Conservation (phyloP, 2,797 vertebrate species). For the Aythya fuligula region DNA sequence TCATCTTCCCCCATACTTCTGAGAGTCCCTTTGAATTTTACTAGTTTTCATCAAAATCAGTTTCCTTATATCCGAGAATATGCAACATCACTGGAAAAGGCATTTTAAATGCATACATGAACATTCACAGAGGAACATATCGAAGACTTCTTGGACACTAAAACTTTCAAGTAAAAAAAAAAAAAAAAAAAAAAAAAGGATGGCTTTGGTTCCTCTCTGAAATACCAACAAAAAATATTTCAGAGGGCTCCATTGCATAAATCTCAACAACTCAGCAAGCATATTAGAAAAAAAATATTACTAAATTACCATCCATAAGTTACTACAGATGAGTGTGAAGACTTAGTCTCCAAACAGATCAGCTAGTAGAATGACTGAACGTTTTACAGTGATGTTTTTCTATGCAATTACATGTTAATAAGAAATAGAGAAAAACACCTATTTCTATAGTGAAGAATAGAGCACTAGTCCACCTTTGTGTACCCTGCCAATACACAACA, state of each 20-base stretch:
- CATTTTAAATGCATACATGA: background rate
- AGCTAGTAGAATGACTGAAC: background rate
- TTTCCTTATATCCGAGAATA: background rate
- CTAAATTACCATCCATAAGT: background rate
- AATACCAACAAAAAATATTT: background rate
- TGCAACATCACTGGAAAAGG: background rate
- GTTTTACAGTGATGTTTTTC: background rate
- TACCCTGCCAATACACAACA: background rate
- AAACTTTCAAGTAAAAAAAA: background rate
- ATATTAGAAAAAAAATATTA: background rate
- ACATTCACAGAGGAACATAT: background rate
- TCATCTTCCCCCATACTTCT: background rate
- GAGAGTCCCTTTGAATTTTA: background rate
- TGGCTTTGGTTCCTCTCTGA: background rate
- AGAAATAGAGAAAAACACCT: background rate
- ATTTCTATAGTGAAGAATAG: background rate
- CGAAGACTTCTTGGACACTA: background rate
- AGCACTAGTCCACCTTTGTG: background rate
- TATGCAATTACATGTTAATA: accelerated
- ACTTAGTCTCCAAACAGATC: background rate
- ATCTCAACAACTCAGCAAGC: background rate
- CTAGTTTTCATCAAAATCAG: background rate
- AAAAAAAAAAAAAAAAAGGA: background rate
- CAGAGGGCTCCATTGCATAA: background rate
- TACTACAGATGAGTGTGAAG: background rate